These are phyloP conservation scores for Cataglyphis albicans DNA, from an alignment of 2,888 invertebrate species.

Conservation along the genomic window DNA sequence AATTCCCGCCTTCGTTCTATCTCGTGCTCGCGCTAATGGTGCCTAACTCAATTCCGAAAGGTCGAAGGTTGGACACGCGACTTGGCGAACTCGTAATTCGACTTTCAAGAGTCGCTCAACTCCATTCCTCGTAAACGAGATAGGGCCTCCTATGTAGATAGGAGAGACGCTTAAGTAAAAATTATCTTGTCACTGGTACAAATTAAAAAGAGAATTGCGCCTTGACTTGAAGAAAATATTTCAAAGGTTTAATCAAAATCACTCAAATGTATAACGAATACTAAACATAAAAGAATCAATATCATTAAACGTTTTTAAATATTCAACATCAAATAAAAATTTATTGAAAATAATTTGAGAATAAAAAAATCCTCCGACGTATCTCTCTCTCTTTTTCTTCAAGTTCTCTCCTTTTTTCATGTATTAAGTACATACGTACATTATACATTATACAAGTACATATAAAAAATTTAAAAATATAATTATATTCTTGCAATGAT, in stretches of 20 bases:
- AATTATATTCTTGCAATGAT: slow-evolving; percentile 4
- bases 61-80: slow-evolving; percentile 54
- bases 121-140: slow-evolving; percentile 34
- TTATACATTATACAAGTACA: neutral
- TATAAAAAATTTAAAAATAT: neutral
- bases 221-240: neutral
- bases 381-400: neutral
- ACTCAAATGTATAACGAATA: neutral
- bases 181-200: slow-evolving; percentile 31
- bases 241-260: neutral
- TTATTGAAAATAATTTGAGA: neutral
- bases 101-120: slow-evolving; percentile 38
- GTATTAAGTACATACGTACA: too few relatives aligned
- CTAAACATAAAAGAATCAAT: neutral
- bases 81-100: slow-evolving; percentile 48
- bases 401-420: neutral
- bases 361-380: neutral
- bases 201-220: slow-evolving; percentile 19
- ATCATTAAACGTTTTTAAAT: neutral
- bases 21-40: slow-evolving; percentile 45
- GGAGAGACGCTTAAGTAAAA: slow-evolving; percentile 33
- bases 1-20: slow-evolving; percentile 40
- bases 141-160: neutral
- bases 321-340: neutral
- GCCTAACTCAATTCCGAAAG: slow-evolving; percentile 44